Evolutionary conservation across 2,797 vertebrate genomes (phyloP).

Genomic region (Hypotaenidia okinawae): DNA sequence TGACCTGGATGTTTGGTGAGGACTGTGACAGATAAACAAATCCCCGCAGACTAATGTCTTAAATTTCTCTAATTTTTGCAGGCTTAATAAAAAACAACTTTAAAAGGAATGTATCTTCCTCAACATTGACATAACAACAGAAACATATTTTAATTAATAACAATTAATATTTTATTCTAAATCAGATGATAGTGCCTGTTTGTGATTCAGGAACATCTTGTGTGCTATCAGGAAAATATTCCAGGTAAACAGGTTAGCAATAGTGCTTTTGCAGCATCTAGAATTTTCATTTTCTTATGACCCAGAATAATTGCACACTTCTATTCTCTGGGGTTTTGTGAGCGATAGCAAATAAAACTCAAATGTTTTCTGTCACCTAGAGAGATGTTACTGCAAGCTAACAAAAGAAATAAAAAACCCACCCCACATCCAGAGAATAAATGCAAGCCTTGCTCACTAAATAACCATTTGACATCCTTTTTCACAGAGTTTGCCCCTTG

Average conservation of each 20-base stretch:
- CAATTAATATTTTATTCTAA: background rate
- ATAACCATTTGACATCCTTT: conserved; percentile 49
- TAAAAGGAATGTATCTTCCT: background rate
- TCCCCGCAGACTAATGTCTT: background rate
- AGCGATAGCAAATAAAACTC: conserved; percentile 51
- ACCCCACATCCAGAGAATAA: conserved; percentile 16
- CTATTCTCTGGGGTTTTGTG: conserved; percentile 35
- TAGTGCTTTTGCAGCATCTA: background rate
- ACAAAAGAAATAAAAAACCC: conserved; percentile 56
- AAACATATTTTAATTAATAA: background rate
- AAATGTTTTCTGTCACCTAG: conserved; percentile 52
- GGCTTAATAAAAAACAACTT: background rate
- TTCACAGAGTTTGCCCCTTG: background rate
- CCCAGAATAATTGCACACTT: conserved; percentile 4
- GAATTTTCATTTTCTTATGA: conserved; percentile 24
- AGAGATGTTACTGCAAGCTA: conserved; percentile 57
- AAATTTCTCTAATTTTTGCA: background rate
- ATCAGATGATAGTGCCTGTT: background rate
- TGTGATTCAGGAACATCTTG: background rate
- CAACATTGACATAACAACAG: background rate
- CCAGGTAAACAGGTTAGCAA: background rate
- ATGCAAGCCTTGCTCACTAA: background rate
- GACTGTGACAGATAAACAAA: background rate
- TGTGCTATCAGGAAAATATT: background rate
- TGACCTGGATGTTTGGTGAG: background rate